Evolutionary conservation across 2,888 invertebrate species (phyloP), one percentile per base, ranked within the genome.

Genomic region (Oscheius sp.): DNA sequence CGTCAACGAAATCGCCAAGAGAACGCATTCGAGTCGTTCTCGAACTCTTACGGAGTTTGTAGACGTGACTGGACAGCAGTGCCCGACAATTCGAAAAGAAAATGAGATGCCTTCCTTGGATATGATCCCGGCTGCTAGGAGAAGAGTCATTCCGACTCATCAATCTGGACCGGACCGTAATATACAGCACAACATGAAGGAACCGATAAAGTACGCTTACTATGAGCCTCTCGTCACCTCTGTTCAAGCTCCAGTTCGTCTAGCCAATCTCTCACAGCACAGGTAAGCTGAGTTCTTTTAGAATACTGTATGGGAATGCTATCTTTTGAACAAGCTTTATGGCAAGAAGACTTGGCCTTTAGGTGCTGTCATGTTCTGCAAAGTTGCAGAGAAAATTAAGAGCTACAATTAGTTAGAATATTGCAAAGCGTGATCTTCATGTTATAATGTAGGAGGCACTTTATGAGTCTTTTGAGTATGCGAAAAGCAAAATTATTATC

Each of bases 41-140:
- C 74, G 74, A 37, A 74, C 74, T 58, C 48, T 74, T 4, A 42
- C 21, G 10, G 74, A 74, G 50, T 74, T 62, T 42, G 68, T 47
- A 5, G 72, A 51, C 9, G 62, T 51, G 7, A n/a, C 51, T 48
- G 62, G 53, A 2, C 53, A 53, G 29, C 72, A 72, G 50, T 72
- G 72, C 51, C 72, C 72, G 7, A 55, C 50, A 37, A 48, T 66
- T 13, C 47, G 42, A 42, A 59, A 70, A 58, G 57, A 55, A 1
- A 58, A 29, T 42, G 70, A 58, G 32, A 58, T 59, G 58, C 58
- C 59, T 11, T 47, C 58, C 48, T 57, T 59, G 48, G 70, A 58
- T 32, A 70, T 70, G 70, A 59, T 59, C 50, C 70, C 68, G 11
- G 68, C 68, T 2, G 68, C 68, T 10, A 32, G 68, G 55, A 53